Base-by-base conservation (phyloP, 2,113 vertebrate genomes). In the Oryzias melastigma region DNA sequence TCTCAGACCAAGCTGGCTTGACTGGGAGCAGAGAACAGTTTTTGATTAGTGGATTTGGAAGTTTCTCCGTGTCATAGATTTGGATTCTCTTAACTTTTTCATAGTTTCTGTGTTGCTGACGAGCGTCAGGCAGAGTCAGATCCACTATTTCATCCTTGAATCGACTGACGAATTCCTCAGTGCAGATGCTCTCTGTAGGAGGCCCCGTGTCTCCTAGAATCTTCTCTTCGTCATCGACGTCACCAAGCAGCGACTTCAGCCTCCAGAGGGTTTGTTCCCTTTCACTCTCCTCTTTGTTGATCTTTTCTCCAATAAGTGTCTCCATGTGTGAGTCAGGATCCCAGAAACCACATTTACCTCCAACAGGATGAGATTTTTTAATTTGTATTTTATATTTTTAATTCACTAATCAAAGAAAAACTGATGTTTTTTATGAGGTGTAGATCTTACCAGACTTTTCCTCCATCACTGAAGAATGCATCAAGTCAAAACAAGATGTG, bases 121-220 rank as follows among this genome's bases (percentile, higher is more conserved):
- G 0, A 22, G 67, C 46, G n/a, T 45, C 61, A 24, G 62, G 48
- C 5, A 73, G 52, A 6, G 65, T 7, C 0, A 86, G 24, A 4
- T 91, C 89, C 1, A 90, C 79, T 88, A 90, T 89, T 46, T 82
- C 82, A 10, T 92, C 87, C 17, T 20, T 52, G 77, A 93, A 94
- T 19, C 80, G 58, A 16, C 65, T 48, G 17, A 78, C 82, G 0
- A 93, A 92, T 73, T 95, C 93, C 64, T 94, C 92, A 0, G 93
- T 94, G 78, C 90, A 80, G 67, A 93, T 25, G 52, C 92, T 92
- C 56, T 92, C 92, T 41, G 85, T 87, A 29, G 71, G 86, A 57
- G 80, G 80, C 0, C 0, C 5, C 2, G 42, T n/a, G 52, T 74
- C 73, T 55, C 27, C 71, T 18, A 53, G 7, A 47, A 80, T 27